phyloP scores from a whole-genome alignment of 2,888 invertebrate genomes.

The Hoplodrina blanda region DNA sequence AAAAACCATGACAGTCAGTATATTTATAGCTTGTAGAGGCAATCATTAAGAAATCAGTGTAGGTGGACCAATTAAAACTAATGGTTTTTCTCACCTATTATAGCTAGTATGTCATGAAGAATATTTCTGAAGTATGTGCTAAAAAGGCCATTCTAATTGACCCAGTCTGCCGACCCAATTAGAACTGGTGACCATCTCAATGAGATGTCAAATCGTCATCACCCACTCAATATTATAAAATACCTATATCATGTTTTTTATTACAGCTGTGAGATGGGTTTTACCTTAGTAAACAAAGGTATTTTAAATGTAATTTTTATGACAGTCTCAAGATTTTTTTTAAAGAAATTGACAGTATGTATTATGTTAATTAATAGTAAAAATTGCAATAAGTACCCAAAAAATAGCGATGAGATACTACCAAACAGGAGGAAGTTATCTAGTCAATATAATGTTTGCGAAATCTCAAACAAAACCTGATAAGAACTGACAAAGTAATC shows the following conservation, averaged over 20 bases:
- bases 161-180: conserved; percentile 83
- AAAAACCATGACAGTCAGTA: not conserved
- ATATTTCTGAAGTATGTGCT: conserved; percentile 61
- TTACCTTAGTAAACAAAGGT: not conserved
- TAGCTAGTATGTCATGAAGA: conserved; percentile 30
- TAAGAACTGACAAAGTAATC: not conserved
- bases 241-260: not conserved
- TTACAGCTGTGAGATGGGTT: not conserved
- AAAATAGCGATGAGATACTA: not conserved
- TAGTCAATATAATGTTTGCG: not conserved
- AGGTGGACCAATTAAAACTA: conserved; percentile 24
- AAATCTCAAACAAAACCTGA: too few relatives aligned
- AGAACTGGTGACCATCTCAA: conserved; percentile 65
- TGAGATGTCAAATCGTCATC: conserved; percentile 62
- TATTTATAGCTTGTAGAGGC: conserved; percentile 13
- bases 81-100: conserved; percentile 26
- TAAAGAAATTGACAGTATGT: too few relatives aligned
- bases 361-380: too few relatives aligned
- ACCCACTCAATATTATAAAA: conserved; percentile 41
- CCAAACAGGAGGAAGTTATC: not conserved
- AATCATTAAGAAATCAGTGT: conserved; percentile 29
- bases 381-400: too few relatives aligned
- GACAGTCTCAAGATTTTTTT: not conserved
- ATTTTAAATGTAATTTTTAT: conserved; percentile 1
- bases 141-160: conserved; percentile 82